Percentiles rank a stretch among this genome's conserved stretches.
These are phyloP conservation scores for Actenoides lindsayi DNA, from an alignment of 2,113 vertebrate genomes.

Conservation along the genomic window DNA sequence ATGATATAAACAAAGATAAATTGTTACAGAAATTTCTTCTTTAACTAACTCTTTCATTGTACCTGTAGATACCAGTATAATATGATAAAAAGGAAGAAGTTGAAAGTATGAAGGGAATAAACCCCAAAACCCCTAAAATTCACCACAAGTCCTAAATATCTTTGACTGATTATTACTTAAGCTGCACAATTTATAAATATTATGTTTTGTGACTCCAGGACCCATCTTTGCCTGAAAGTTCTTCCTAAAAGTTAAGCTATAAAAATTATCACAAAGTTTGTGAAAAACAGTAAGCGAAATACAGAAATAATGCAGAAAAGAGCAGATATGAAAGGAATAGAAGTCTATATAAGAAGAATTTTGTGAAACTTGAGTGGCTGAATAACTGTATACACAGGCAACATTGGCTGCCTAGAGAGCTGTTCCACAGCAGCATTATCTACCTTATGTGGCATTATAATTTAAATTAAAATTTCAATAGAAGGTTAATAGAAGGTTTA, in stretches of 20 bases:
- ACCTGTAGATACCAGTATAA: constrained; percentile 18
- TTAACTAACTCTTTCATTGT: constrained; percentile 60
- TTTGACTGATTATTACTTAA: neutral
- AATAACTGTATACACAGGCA: neutral
- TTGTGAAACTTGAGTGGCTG: neutral
- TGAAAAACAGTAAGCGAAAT: neutral
- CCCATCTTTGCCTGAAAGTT: neutral
- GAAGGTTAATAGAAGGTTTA: neutral
- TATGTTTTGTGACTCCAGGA: neutral
- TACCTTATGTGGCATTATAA: neutral
- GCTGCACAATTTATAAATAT: neutral
- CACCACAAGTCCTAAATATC: neutral
- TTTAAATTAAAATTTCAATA: neutral
- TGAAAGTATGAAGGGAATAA: neutral
- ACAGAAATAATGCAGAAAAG: neutral
- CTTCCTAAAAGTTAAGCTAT: neutral
- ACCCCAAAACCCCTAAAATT: neutral
- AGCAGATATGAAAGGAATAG: neutral
- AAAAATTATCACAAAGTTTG: neutral
- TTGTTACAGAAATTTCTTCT: constrained; percentile 64
- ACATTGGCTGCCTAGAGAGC: neutral
- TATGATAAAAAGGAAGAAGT: neutral
- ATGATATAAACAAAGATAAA: constrained; percentile 74
- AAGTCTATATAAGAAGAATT: neutral
- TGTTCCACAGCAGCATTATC: neutral